Base-by-base conservation (phyloP, 2,113 vertebrate species). In the Empidonax traillii region DNA sequence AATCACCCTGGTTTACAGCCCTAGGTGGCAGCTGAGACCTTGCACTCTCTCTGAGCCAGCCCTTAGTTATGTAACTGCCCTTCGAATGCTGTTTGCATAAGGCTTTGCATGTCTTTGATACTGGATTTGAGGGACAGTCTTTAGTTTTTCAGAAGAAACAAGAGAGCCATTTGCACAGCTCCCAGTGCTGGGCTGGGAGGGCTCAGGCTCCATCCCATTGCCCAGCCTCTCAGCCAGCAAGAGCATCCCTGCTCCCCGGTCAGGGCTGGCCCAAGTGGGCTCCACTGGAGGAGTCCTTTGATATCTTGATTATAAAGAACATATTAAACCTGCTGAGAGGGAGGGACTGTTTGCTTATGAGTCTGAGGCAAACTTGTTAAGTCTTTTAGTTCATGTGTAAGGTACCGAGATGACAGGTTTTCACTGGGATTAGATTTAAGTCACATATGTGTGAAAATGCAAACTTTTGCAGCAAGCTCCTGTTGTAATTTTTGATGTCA, bases 41-140 rank as follows among this genome's bases (percentile, higher is more conserved):
- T 2, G 9, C 15, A 1, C 27, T 44, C 3, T 24, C 35, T 24
- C 6, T 0, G 2, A 63, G 37, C 21, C 56, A 81, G 51, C 52
- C 47, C 68, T n/a, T 20, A 11, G 17, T 3, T 27, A 10, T 7
- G 31, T 13, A 31, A 4, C 27, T 24, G 46, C 46, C 27, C 68
- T 56, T 22, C 0, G 0, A 65, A 65, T 3, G 47, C 73, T 56
- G 49, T 39, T 87, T 72, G 73, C 53, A 3, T 33, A 56, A 31
- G 77, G 41, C n/a, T 91, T 63, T 84, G 72, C 72, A 5, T 5
- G 11, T 8, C 0, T 31, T 56, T 35, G 49, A 6, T 14, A 10
- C 5, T 0, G 13, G 17, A 14, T 61, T 44, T 68, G 65, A 68
- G 47, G 47, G 81, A 27, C 44, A 43, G 58, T 52, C 12, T 37